phyloP scores from a whole-genome alignment of 2,113 vertebrate species.

The Nettapus auritus region DNA sequence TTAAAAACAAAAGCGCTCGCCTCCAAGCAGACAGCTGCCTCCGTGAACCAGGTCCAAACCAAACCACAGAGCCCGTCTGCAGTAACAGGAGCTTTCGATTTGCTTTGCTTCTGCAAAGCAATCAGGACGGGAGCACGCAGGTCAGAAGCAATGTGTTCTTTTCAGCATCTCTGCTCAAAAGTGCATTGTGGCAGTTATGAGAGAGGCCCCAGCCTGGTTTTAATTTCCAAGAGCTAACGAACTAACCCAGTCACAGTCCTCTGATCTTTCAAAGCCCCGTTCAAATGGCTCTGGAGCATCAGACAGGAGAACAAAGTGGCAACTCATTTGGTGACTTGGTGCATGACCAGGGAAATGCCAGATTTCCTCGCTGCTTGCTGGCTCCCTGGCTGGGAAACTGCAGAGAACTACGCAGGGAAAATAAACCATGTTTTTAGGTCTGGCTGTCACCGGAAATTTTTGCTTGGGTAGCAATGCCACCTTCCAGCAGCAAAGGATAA shows the following conservation, averaged over 20 bases:
- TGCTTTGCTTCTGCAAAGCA: not conserved
- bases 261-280: not conserved
- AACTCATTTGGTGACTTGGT: not conserved
- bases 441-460: not conserved
- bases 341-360: not conserved
- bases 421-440: not conserved
- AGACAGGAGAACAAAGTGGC: not conserved
- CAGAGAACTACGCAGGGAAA: not conserved
- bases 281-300: not conserved
- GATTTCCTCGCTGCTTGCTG: not conserved
- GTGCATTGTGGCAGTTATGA: fast-evolving
- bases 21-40: not conserved
- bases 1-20: not conserved
- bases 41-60: not conserved
- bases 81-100: not conserved
- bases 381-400: not conserved
- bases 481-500: not conserved
- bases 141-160: not conserved
- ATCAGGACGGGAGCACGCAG: fast-evolving
- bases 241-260: not conserved
- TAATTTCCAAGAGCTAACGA: not conserved
- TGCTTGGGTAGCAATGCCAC: not conserved
- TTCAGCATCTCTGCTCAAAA: not conserved
- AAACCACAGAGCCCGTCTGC: not conserved
- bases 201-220: not conserved